Percentiles rank a stretch among this genome's conserved stretches.
Evolutionary conservation across 1,140 invertebrate species (phyloP).

Genomic region (Lamellibrachia luymesi): DNA sequence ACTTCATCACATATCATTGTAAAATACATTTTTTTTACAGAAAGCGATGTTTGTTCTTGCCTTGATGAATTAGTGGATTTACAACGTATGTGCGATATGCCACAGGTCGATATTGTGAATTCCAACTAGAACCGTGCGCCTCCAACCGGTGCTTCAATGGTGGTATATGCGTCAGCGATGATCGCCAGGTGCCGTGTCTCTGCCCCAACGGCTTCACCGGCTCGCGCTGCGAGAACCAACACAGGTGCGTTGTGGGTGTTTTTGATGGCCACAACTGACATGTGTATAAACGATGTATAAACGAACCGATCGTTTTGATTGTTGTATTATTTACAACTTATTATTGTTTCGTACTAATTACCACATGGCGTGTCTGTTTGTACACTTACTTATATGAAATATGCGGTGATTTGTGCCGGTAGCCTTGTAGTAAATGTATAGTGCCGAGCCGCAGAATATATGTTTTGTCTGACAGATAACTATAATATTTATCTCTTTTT

Average conservation of each 20-base stretch:
- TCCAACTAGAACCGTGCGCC: slow-evolving; percentile 37
- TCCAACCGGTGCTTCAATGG: slow-evolving; percentile 86
- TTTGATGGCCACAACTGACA: neutral
- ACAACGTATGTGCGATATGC: neutral
- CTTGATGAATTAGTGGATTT: neutral
- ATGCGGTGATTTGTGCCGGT: too few relatives aligned
- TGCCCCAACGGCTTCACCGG: neutral
- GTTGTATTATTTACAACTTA: too few relatives aligned
- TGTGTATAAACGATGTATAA: too few relatives aligned
- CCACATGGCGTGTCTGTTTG: too few relatives aligned
- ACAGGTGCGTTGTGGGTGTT: neutral
- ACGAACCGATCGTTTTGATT: too few relatives aligned
- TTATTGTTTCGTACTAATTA: too few relatives aligned
- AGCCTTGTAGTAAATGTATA: too few relatives aligned
- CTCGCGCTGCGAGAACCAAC: neutral
- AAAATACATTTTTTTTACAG: neutral
- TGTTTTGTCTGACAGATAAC: too few relatives aligned
- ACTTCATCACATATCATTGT: neutral
- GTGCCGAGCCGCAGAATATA: too few relatives aligned
- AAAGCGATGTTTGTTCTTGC: neutral
- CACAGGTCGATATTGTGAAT: neutral
- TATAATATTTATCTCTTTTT: too few relatives aligned
- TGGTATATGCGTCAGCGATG: slow-evolving; percentile 68
- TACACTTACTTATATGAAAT: too few relatives aligned
- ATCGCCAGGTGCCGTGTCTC: neutral